Base-by-base conservation (phyloP, 2,797 vertebrate genomes). In the Catharus ustulatus region DNA sequence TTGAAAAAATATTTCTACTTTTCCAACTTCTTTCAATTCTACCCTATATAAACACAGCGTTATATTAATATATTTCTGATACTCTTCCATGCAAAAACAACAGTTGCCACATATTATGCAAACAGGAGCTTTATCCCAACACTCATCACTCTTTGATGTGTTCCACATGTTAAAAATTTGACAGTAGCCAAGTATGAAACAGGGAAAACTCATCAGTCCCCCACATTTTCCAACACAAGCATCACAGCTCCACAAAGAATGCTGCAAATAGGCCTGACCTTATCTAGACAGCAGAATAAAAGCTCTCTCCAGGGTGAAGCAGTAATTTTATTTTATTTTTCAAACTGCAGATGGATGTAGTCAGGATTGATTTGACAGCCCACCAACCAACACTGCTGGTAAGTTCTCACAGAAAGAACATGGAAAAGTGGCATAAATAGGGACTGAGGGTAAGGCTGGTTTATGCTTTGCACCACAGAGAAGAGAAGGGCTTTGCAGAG, bases 91-190 rank as follows among this genome's bases (percentile, higher is more conserved):
- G 51, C 43, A 69, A 84, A 78, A 91, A 89, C 72, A 85, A 86
- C 29, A 64, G 40, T 94, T 88, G 67, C 42, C 34, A 86, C 22
- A 38, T 73, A 75, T 62, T 72, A 85, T 76, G 63, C 63, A 76
- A 94, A 91, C 29, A 90, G 62, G 24, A 92, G 87, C 38, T 30
- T 73, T 82, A 90, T 46, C 59, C 75, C 1, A 5, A 68, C 0
- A 7, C 18, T 74, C 11, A 10, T 76, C 84, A 73, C 40, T 84
- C 76, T 94, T 73, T 74, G 69, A 95, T 74, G 29, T 54, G 40
- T 87, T 96, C 78, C 87, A 91, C 84, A 72, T 71, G 83, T 87
- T 52, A 81, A 74, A 92, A 92, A 29, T 76, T 49, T 79, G 77
- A 94, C 32, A 88, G 57, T 40, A 84, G 83, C 52, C 91, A 96